phyloP scores from a whole-genome alignment of 2,888 invertebrate genomes.

The Carcina quercana region DNA sequence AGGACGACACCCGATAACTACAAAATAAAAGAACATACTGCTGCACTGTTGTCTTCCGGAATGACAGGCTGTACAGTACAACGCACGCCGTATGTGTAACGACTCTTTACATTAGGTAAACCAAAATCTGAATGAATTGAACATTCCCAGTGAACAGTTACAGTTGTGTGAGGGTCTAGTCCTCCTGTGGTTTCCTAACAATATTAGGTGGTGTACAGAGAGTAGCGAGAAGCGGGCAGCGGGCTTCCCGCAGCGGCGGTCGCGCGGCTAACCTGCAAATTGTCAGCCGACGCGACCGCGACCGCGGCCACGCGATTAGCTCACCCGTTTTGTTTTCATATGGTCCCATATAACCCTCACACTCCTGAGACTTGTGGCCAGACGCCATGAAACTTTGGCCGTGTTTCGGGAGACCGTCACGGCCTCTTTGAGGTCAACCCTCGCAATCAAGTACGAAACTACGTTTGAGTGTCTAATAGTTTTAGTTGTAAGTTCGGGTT shows the following conservation, averaged over 20 bases:
- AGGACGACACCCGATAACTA: too few relatives aligned
- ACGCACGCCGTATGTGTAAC: too few relatives aligned
- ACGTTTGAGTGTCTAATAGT: too few relatives aligned
- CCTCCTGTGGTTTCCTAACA: slow-evolving; percentile 1
- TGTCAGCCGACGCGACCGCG: slow-evolving; percentile 25
- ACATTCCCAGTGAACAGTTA: too few relatives aligned
- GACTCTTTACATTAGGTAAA: too few relatives aligned
- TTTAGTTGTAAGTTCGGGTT: too few relatives aligned
- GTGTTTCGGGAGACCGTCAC: slow-evolving; percentile 35
- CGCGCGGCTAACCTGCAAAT: slow-evolving; percentile 52
- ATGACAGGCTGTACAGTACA: too few relatives aligned
- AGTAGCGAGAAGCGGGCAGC: background rate
- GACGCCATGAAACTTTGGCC: slow-evolving; percentile 40
- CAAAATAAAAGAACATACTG: too few relatives aligned
- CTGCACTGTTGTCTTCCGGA: too few relatives aligned
- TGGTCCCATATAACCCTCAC: slow-evolving; percentile 22
- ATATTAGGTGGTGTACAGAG: background rate
- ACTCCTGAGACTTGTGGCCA: slow-evolving; percentile 27
- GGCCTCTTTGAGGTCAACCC: slow-evolving; percentile 41
- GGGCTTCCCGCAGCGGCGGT: slow-evolving; percentile 22
- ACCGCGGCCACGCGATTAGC: slow-evolving; percentile 48
- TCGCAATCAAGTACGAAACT: slow-evolving; percentile 2
- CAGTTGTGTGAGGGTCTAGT: background rate
- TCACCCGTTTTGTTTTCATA: slow-evolving; percentile 47
- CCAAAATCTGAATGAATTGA: too few relatives aligned